A percentile compares a stretch with the other conserved stretches of the same genome.
Evolutionary conservation across 2,113 vertebrate species (phyloP).

Genomic region (Acrocephalus kingi): DNA sequence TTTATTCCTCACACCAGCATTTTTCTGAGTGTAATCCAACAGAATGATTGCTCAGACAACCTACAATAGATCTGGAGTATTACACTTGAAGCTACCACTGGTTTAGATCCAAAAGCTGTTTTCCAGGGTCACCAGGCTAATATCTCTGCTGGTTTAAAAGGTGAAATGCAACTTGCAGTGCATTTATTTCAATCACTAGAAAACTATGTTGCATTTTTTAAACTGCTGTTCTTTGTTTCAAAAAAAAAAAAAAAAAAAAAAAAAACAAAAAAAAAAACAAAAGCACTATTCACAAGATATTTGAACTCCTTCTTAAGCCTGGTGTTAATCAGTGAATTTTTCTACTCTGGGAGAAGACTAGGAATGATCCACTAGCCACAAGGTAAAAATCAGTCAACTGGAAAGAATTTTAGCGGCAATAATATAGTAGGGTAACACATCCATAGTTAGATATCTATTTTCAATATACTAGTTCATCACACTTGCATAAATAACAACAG

Average conservation of each 20-base stretch:
- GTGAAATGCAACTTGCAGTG: not conserved
- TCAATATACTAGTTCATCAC: not conserved
- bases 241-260: no score
- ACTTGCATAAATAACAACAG: not conserved
- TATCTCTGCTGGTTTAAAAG: not conserved
- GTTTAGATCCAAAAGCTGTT: not conserved
- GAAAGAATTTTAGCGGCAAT: not conserved
- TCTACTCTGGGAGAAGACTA: not conserved
- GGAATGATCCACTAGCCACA: not conserved
- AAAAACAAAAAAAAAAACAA: no score
- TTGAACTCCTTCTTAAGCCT: not conserved
- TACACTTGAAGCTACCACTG: not conserved
- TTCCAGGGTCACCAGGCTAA: not conserved
- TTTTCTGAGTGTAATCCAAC: not conserved
- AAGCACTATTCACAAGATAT: not conserved
- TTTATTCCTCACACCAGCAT: not conserved
- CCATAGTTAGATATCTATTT: not conserved
- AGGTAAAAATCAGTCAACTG: not conserved
- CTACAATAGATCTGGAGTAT: not conserved
- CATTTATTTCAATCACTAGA: not conserved
- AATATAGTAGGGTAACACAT: not conserved
- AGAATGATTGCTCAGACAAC: not conserved
- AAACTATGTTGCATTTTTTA: not conserved
- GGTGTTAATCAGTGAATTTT: not conserved
- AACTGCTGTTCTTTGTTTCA: not conserved